These are phyloP conservation scores for Ectemnius cavifrons DNA, from an alignment of 2,888 invertebrate genomes.

Conservation along the genomic window DNA sequence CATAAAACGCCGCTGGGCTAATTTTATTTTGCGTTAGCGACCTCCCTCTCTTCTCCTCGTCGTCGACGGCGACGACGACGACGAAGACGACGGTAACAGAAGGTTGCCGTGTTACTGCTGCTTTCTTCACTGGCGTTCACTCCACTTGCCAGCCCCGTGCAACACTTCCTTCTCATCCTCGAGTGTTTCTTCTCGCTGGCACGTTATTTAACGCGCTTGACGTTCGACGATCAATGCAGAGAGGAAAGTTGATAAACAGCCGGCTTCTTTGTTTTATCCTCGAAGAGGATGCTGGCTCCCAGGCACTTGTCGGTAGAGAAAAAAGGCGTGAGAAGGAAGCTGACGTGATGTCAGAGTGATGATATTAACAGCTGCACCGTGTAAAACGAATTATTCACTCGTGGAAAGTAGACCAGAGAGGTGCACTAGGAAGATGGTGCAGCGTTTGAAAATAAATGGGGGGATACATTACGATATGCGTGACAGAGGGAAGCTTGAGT, in stretches of 20 bases:
- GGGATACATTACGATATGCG: slow-evolving; percentile 37
- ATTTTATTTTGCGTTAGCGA: slow-evolving; percentile 67
- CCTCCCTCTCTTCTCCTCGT: slow-evolving; percentile 31
- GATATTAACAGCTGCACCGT: slow-evolving; percentile 47
- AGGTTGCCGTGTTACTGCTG: slow-evolving; percentile 18
- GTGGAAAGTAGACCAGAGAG: slow-evolving; percentile 31
- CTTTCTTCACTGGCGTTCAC: not conserved
- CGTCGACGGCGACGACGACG: not conserved
- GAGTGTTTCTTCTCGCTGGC: not conserved
- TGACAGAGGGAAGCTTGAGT: slow-evolving; percentile 22
- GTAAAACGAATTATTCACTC: slow-evolving; percentile 68
- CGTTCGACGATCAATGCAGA: slow-evolving; percentile 30
- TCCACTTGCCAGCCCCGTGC: slow-evolving; percentile 18
- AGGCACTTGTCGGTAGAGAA: slow-evolving; percentile 3
- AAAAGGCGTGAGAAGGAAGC: slow-evolving; percentile 14
- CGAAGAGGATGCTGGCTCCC: not conserved
- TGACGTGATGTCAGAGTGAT: slow-evolving; percentile 10
- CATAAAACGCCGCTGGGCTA: slow-evolving; percentile 66
- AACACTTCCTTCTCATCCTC: slow-evolving; percentile 6
- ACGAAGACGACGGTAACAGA: slow-evolving; percentile 43
- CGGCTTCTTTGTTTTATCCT: slow-evolving; percentile 25
- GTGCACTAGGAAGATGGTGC: slow-evolving; percentile 17
- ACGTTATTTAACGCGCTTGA: slow-evolving; percentile 3
- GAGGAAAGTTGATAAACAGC: slow-evolving; percentile 48
- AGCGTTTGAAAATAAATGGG: slow-evolving; percentile 9